Evolutionary conservation across 2,797 vertebrate genomes (phyloP).

Genomic region (Sebastes itinus): DNA sequence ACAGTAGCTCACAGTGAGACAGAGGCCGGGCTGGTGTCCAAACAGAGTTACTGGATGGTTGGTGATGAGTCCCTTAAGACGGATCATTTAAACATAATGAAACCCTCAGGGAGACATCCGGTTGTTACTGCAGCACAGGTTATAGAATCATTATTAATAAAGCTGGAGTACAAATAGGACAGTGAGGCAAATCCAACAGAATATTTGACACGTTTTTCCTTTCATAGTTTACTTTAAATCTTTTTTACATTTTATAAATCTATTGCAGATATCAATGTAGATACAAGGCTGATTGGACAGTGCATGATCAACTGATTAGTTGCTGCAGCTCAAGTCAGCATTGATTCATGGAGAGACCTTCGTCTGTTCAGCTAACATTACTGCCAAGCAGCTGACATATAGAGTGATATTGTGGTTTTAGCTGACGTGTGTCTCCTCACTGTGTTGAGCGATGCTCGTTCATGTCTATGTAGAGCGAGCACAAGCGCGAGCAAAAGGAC

Average conservation of each 20-base stretch:
- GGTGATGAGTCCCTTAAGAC: not conserved
- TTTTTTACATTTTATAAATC: too few species aligned
- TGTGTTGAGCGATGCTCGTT: too few species aligned
- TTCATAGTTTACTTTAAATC: not conserved
- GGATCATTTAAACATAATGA: conserved; percentile 2
- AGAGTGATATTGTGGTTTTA: too few species aligned
- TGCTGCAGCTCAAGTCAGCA: not conserved
- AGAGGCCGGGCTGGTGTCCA: conserved; percentile 4
- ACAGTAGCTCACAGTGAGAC: conserved; percentile 34
- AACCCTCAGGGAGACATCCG: conserved; percentile 9
- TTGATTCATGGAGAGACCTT: too few species aligned
- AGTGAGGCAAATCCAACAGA: not conserved
- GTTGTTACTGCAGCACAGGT: not conserved
- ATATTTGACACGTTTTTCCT: not conserved
- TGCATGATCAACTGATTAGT: too few species aligned
- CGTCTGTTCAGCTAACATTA: too few species aligned
- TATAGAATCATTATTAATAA: not conserved
- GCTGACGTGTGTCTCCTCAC: too few species aligned
- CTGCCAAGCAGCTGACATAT: too few species aligned
- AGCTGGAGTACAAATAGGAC: not conserved
- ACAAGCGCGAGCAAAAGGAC: too few species aligned
- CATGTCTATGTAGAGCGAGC: too few species aligned
- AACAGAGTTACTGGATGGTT: not conserved
- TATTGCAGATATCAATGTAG: not conserved
- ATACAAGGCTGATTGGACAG: not conserved